Conservation (phyloP, 2,797 vertebrate species). For the Tympanoctomys barrerae region DNA sequence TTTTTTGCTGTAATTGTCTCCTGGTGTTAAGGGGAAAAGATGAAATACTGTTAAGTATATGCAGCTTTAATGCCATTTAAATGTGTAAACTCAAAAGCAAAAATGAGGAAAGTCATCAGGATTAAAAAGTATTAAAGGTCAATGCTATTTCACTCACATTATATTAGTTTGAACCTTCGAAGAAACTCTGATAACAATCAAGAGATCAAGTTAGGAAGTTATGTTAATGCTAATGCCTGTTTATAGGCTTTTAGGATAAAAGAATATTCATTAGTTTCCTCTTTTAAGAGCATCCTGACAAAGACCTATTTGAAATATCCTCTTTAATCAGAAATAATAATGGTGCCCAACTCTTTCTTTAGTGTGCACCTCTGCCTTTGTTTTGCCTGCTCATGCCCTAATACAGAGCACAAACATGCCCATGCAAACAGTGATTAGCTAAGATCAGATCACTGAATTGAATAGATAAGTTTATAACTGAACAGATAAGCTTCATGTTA, state of each 20-base stretch:
- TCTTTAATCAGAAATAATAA: conserved; percentile 79
- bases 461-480: not conserved
- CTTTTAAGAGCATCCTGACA: conserved; percentile 79
- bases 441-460: not conserved
- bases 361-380: not conserved
- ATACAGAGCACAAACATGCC: not conserved
- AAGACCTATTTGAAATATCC: conserved; percentile 73
- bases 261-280: conserved; percentile 79
- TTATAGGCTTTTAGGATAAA: conserved; percentile 85
- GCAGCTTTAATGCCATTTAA: conserved; percentile 74
- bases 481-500: not conserved
- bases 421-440: not conserved
- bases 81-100: conserved; percentile 78
- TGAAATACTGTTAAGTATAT: conserved; percentile 68
- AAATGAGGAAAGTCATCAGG: conserved; percentile 81
- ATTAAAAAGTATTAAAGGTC: conserved; percentile 85
- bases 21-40: conserved; percentile 66
- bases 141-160: conserved; percentile 83
- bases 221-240: conserved; percentile 84
- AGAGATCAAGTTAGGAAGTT: conserved; percentile 84
- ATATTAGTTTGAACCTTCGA: conserved; percentile 81
- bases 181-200: conserved; percentile 83
- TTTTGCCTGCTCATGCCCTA: not conserved
- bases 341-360: not conserved
- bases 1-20: conserved; percentile 35